Evolutionary conservation across 2,888 invertebrate species (phyloP), one percentile per base, ranked within the genome.

Genomic region (Gastrophysa polygoni): DNA sequence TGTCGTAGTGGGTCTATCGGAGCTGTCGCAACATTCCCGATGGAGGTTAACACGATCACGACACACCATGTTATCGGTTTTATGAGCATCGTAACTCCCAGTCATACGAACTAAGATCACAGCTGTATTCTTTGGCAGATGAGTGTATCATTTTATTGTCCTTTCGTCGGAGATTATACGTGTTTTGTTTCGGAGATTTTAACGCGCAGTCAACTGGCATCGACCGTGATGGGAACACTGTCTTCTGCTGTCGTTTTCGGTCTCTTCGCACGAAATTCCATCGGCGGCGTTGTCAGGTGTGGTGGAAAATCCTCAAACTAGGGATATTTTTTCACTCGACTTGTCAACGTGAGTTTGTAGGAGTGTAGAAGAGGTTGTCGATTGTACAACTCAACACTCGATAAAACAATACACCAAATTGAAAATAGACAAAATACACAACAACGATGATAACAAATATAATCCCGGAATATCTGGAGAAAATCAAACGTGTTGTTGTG

Each of bases 1-100:
- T 74, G 69, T 49, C 68, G 73, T 56, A 73, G 71, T 64, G 76
- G 75, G 72, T 76, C 75, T 71, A 76, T 74, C 71, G 76, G 76
- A 68, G 75, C 72, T 64, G 74, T 73, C 60, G 69, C 71, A 61
- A 75, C 69, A 71, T 70, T 71, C 55, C 69, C 70, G 68, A 72
- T 64, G 66, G 68, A 73, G 70, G 73, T 69, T 69, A 73, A 67
- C 73, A 76, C 75, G 59, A 76, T 72, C 52, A 52, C 52, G 68
- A 68, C 73, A 76, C 75, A 67, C 61, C 68, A 73, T 71, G 71
- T 63, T 63, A 71, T 66, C 66, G 68, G 67, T 68, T 69, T 72
- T 68, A 71, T 68, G 66, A 72, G 70, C 74, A 75, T 76, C 72
- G 74, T 75, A 71, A 69, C 61, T 65, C 66, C 64, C 68, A 67